Base-by-base conservation (phyloP, 1,140 invertebrate species). In the Pentalonia nigronervosa region DNA sequence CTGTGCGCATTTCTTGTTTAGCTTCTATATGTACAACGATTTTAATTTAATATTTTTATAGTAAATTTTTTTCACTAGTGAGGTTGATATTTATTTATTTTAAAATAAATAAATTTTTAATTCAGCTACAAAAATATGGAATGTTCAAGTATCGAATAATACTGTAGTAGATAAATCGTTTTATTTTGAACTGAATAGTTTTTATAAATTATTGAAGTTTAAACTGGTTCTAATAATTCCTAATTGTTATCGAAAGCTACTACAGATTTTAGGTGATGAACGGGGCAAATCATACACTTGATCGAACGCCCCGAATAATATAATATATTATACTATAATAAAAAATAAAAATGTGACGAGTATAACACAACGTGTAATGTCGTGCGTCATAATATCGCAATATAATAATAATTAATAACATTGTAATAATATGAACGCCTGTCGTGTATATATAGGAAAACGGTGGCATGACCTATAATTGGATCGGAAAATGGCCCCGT, bases 401-500 rank as follows among this genome's bases (percentile, higher is more conserved):
- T 76, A 76, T 34, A 76, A 76, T n/a, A 67, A 67, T 76, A 76
- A 76, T 76, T 76, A 76, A 76, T 76, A 76, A 76, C 60, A 76
- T 76, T 76, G 60, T 76, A 76, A 34, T n/a, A 76, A n/a, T 76
- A 34, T n/a, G 60, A 76, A 76, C 60, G 30, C 60, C 60, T 30
- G 60, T 76, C 60, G 60, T 23, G 30, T 50, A 50, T 20, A n/a
- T n/a, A 67, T 67, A n/a, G 60, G n/a, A n/a, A 84, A 41, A 84
- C 83, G 45, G 14, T 47, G 45, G 23, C 30, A n/a, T n/a, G 34
- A 83, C 56, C 30, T 34, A 92, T 92, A 92, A 92, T 92, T 92
- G 91, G 91, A 92, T 83, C 47, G 81, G n/a, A 50, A 92, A 92
- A 92, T 83, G 45, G 76, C 76, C 47, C n/a, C 81, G 91, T 50